These are phyloP conservation scores for Holacanthus passer DNA, from an alignment of 2,113 vertebrate genomes.

Conservation along the genomic window DNA sequence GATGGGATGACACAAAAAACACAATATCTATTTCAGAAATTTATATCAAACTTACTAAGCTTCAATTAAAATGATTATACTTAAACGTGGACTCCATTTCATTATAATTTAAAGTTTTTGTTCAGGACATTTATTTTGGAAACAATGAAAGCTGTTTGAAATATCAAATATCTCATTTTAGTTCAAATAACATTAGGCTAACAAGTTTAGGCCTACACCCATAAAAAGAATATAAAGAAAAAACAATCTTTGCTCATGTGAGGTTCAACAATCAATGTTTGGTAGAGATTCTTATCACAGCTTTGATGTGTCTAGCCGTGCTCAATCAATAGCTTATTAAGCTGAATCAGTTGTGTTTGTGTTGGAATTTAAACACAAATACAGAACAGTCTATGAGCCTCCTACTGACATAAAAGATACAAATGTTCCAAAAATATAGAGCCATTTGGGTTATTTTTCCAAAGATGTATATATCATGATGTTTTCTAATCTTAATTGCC, in stretches of 20 bases:
- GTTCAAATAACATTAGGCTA: not conserved
- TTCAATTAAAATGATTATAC: too few relatives aligned
- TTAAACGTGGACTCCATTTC: not conserved
- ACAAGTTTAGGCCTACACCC: not conserved
- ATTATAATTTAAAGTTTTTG: not conserved
- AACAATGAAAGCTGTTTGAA: conserved; percentile 1
- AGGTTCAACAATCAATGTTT: conserved; percentile 37
- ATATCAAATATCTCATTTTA: not conserved
- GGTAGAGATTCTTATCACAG: conserved; percentile 15
- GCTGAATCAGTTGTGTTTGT: conserved; percentile 24
- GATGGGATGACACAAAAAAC: not conserved
- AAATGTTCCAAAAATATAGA: not conserved
- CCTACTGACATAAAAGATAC: not conserved
- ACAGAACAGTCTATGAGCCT: not conserved
- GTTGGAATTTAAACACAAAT: conserved; percentile 11
- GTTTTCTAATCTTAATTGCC: not conserved
- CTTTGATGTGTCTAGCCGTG: conserved; percentile 12
- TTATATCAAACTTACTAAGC: too few relatives aligned
- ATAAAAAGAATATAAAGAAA: not conserved
- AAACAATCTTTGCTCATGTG: conserved; percentile 16
- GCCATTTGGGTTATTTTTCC: not conserved
- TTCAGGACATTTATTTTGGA: not conserved
- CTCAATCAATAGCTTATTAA: conserved; percentile 54
- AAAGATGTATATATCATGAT: not conserved
- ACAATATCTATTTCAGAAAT: too few relatives aligned